A percentile compares a stretch with the other conserved stretches of the same genome.
Conservation (phyloP, 64 coral and sea anemone species). For the Dendronephthya gigantea region DNA sequence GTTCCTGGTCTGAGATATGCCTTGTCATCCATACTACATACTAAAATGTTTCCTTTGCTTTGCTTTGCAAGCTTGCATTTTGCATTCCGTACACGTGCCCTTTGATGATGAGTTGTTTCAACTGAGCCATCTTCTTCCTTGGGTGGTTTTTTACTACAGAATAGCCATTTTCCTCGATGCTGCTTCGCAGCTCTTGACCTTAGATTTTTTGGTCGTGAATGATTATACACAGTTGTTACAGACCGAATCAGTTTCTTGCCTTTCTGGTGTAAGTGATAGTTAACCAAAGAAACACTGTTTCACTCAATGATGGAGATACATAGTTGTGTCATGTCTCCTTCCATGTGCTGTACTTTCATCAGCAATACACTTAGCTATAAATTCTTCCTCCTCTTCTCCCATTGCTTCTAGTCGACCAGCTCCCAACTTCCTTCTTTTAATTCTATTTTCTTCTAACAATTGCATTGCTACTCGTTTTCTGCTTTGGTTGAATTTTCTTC, state of each 20-base stretch:
- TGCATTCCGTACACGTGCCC: no score
- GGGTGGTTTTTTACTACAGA: no score
- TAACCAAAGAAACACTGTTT: neutral
- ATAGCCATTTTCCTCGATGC: no score
- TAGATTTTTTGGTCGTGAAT: neutral
- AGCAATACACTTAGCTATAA: no score
- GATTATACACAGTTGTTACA: neutral
- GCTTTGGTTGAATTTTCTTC: slow-evolving; percentile 7
- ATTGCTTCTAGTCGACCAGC: neutral
- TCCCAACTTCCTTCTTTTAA: slow-evolving; percentile 27
- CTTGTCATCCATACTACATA: no score
- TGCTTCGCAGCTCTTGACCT: neutral
- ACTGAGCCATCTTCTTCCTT: no score
- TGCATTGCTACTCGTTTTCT: slow-evolving; percentile 18
- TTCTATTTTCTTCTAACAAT: slow-evolving; percentile 27
- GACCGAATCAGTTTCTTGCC: neutral
- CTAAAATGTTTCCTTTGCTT: no score
- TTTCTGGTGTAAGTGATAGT: neutral
- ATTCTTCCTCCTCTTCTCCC: neutral
- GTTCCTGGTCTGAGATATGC: no score
- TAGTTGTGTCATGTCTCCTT: neutral
- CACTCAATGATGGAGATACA: neutral
- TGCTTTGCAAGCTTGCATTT: no score
- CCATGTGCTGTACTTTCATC: no score
- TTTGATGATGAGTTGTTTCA: no score